phyloP scores from a whole-genome alignment of 2,888 invertebrate species.

The Metopia argyrocephala region DNA sequence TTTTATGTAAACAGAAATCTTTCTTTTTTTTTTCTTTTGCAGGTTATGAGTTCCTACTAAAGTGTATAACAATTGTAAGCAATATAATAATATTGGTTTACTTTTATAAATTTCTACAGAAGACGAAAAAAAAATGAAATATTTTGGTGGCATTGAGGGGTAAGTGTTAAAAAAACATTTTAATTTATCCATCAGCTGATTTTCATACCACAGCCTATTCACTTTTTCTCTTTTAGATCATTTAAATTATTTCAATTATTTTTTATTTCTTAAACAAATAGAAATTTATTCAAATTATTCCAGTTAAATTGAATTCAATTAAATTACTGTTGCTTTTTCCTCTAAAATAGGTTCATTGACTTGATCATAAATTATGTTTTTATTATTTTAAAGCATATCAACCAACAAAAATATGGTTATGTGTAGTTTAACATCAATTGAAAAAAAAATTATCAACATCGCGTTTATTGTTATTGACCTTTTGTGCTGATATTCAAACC shows the following conservation, averaged over 20 bases:
- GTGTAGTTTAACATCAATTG: too few species aligned
- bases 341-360: conserved; percentile 34
- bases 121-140: conserved; percentile 69
- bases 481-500: too few species aligned
- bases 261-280: background rate
- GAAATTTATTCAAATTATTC: conserved; percentile 30
- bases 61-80: conserved; percentile 13
- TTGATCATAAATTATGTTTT: conserved; percentile 32
- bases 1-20: too few species aligned
- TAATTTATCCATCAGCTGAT: background rate
- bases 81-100: conserved; percentile 4
- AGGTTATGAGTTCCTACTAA: conserved; percentile 59
- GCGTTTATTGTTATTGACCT: too few species aligned
- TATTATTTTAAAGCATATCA: too few species aligned
- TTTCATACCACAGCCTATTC: too few species aligned
- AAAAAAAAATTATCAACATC: too few species aligned
- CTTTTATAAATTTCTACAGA: background rate
- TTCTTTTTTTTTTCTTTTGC: conserved; percentile 29
- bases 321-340: conserved; percentile 8
- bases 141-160: conserved; percentile 76
- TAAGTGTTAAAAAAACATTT: conserved; percentile 66
- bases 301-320: conserved; percentile 40
- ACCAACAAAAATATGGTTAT: too few species aligned
- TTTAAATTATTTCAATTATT: conserved; percentile 7
- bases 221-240: too few species aligned